Conservation (phyloP, 2,113 vertebrate genomes). For the Bos javanicus region DNA sequence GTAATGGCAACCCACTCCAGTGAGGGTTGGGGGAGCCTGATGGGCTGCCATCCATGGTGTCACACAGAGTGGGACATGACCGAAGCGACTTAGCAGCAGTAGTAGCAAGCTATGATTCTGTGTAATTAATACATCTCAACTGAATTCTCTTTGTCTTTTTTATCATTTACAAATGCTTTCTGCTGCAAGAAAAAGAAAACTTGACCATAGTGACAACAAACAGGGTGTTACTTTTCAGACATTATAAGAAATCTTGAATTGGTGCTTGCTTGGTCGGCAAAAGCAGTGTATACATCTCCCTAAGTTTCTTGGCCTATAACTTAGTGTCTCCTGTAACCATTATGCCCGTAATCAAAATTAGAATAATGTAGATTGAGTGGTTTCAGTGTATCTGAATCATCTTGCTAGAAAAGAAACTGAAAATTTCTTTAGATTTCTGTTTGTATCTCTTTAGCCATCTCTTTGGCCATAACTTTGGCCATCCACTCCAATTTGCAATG, state of each 20-base stretch:
- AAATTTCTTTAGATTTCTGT: neutral
- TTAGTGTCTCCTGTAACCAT: neutral
- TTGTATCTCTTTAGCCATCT: neutral
- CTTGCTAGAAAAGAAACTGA: neutral
- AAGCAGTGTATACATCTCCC: neutral
- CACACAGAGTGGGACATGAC: accelerated
- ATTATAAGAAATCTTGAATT: neutral
- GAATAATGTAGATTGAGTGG: neutral
- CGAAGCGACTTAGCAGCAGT: too few relatives aligned
- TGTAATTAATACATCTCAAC: neutral
- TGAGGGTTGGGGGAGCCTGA: too few relatives aligned
- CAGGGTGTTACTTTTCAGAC: neutral
- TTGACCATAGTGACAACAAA: neutral
- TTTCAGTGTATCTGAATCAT: neutral
- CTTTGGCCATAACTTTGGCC: neutral
- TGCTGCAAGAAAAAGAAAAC: neutral
- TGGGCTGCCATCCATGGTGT: too few relatives aligned
- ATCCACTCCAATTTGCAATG: neutral
- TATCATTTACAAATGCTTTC: neutral
- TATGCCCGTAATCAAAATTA: neutral
- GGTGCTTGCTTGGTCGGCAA: neutral
- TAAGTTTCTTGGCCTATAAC: neutral
- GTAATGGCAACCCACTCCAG: too few relatives aligned
- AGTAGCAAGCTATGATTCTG: neutral
- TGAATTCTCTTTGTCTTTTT: neutral